Percentiles rank a stretch among this genome's conserved stretches.
Evolutionary conservation across 2,113 vertebrate genomes (phyloP).

Genomic region (Galemys pyrenaicus): DNA sequence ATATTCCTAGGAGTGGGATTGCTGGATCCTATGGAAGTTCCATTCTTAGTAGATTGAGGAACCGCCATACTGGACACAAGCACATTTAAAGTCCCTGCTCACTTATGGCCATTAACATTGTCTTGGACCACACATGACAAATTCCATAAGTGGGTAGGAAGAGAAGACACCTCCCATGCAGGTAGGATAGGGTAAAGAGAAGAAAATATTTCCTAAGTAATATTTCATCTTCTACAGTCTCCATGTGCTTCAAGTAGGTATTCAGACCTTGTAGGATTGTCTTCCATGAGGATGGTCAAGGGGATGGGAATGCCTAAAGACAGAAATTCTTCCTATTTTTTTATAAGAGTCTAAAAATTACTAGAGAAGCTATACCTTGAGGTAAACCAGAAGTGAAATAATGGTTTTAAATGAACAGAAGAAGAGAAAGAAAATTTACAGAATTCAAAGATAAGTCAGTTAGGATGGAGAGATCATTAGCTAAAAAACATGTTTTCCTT

Average conservation of each 20-base stretch:
- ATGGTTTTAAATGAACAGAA: not conserved
- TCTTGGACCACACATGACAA: not conserved
- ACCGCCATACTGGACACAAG: no score
- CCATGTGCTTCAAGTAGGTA: no score
- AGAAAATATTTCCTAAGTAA: not conserved
- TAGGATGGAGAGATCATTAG: not conserved
- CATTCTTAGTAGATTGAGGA: no score
- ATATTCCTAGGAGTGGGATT: no score
- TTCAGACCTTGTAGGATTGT: not conserved
- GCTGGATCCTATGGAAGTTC: no score
- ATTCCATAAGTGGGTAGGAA: not conserved
- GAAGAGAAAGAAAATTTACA: not conserved
- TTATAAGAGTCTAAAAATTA: not conserved
- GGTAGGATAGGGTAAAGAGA: not conserved
- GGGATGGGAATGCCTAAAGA: not conserved
- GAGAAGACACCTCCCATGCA: not conserved
- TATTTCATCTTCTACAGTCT: not conserved
- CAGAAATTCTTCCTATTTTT: not conserved
- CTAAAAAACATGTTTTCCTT: not conserved
- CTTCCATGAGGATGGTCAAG: not conserved
- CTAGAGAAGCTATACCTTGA: not conserved
- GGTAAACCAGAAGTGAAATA: not conserved
- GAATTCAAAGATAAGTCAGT: not conserved
- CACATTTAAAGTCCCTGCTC: not conserved
- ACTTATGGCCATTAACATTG: not conserved